A percentile compares a stretch with the other conserved stretches of the same genome.
Conservation (phyloP, 2,888 invertebrate species). For the Agrenia bidenticulata region DNA sequence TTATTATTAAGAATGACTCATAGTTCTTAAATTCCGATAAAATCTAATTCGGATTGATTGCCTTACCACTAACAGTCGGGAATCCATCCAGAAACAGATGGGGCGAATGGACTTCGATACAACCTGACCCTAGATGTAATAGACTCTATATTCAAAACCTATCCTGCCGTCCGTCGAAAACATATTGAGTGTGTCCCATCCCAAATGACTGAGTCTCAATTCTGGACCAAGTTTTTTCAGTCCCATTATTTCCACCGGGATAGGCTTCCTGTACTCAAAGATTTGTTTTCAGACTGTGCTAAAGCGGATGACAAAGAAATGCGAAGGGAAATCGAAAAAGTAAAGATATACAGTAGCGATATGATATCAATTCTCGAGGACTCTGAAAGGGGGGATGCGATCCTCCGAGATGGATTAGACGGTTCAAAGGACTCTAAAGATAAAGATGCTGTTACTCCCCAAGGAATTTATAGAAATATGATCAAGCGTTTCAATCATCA, state of each 20-base stretch:
- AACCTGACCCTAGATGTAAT: constrained; percentile 96
- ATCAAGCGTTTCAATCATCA: constrained; percentile 96
- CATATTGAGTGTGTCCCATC: constrained; percentile 94
- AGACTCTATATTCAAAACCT: constrained; percentile 97
- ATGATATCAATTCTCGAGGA: constrained; percentile 43
- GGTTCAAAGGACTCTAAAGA: constrained; percentile 26
- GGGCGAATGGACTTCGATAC: constrained; percentile 93
- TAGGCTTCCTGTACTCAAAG: constrained; percentile 80
- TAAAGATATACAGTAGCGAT: constrained; percentile 34
- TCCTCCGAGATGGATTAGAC: constrained; percentile 10
- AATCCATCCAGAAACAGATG: constrained; percentile 95
- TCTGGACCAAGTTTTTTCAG: constrained; percentile 99
- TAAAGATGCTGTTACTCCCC: constrained; percentile 33
- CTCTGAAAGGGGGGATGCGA: constrained; percentile 23
- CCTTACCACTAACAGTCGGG: too few relatives aligned
- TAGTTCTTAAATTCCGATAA: background rate
- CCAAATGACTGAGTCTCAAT: constrained; percentile 92
- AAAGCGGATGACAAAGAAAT: constrained; percentile 81
- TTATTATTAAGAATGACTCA: too few relatives aligned
- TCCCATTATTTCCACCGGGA: constrained; percentile 98
- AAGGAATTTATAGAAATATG: constrained; percentile 76
- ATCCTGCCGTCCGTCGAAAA: constrained; percentile 96
- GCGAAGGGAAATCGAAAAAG: constrained; percentile 45
- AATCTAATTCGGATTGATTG: too few relatives aligned
- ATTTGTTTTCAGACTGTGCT: constrained; percentile 96